phyloP scores from a whole-genome alignment of 2,797 vertebrate species.

The Molossus molossus region DNA sequence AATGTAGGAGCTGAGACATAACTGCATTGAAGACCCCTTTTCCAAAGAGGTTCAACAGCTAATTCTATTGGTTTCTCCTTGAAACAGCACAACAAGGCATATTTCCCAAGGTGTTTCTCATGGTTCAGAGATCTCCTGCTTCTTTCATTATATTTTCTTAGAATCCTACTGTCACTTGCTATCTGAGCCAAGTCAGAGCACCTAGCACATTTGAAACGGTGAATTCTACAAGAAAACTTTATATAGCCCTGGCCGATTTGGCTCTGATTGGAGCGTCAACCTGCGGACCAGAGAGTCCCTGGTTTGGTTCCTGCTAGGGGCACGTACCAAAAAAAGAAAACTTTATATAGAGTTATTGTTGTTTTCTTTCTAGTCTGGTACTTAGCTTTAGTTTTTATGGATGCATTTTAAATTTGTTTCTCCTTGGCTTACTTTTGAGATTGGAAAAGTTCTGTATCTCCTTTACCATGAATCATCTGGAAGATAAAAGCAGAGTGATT shows the following conservation, averaged over 20 bases:
- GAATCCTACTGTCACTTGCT: slow-evolving; percentile 1
- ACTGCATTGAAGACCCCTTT: slow-evolving; percentile 21
- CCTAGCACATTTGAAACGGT: not conserved
- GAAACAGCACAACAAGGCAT: not conserved
- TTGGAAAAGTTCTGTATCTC: slow-evolving; percentile 33
- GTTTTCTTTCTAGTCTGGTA: not conserved
- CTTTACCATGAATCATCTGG: slow-evolving; percentile 27
- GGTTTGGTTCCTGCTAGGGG: too few species aligned
- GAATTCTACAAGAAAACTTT: not conserved
- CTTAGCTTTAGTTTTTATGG: slow-evolving; percentile 44
- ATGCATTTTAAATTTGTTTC: slow-evolving; percentile 58
- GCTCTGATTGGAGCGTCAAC: too few species aligned
- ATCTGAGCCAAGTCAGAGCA: not conserved
- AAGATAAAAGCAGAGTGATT: slow-evolving; percentile 31
- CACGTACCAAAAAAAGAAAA: too few species aligned
- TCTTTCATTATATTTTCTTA: slow-evolving; percentile 5
- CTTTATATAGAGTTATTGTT: not conserved
- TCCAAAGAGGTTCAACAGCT: slow-evolving; percentile 14
- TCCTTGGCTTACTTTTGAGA: slow-evolving; percentile 48
- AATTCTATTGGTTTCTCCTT: not conserved
- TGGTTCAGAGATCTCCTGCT: not conserved
- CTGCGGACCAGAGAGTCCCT: too few species aligned
- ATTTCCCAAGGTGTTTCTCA: not conserved
- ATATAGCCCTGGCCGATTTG: not conserved
- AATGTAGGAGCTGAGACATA: not conserved